A percentile compares a stretch with the other conserved stretches of the same genome.
phyloP scores from a whole-genome alignment of 2,888 invertebrate species.

The Brachyptera risi region DNA sequence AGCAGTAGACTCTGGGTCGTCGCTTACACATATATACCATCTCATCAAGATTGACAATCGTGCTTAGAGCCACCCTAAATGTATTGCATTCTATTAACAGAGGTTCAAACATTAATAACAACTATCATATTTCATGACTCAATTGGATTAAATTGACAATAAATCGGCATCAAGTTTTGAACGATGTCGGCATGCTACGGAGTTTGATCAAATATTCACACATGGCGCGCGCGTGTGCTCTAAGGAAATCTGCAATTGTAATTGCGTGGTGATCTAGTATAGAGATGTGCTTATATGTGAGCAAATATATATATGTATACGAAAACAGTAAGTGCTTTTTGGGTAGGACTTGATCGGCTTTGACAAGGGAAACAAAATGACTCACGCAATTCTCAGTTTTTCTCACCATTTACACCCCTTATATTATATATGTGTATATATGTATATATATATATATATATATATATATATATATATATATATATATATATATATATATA shows the following conservation, averaged over 20 bases:
- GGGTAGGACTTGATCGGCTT: not conserved
- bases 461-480: not conserved
- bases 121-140: constrained; percentile 16
- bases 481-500: not conserved
- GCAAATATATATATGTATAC: too few species aligned
- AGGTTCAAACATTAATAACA: constrained; percentile 17
- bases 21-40: too few species aligned
- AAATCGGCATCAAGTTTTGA: constrained; percentile 11
- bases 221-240: not conserved
- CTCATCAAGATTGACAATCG: too few species aligned
- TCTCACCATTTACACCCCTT: constrained; percentile 21
- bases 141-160: constrained; percentile 20
- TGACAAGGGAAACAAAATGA: constrained; percentile 9
- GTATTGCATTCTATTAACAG: too few species aligned
- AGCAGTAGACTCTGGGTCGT: too few species aligned
- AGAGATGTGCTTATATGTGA: too few species aligned
- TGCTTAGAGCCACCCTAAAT: not conserved
- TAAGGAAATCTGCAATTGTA: constrained; percentile 13
- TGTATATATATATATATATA: not conserved
- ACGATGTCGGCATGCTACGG: constrained; percentile 14
- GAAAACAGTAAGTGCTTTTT: constrained; percentile 7
- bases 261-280: not conserved
- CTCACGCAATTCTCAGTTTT: constrained; percentile 11
- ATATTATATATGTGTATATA: not conserved
- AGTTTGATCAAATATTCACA: constrained; percentile 18